Conservation (phyloP, 1,140 invertebrate species). For the Rhopalosiphum padi region DNA sequence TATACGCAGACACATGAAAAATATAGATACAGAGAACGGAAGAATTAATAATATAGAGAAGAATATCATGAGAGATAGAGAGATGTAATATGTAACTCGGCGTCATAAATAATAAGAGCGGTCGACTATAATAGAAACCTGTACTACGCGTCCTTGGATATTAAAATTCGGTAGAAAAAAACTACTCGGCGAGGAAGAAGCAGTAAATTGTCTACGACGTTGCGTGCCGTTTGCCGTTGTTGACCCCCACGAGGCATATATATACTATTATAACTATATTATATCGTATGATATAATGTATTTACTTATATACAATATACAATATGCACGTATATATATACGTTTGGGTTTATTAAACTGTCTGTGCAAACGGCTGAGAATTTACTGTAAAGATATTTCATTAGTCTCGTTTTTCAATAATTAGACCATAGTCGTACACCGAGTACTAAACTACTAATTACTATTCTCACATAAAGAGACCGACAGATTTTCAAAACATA, state of each 20-base stretch:
- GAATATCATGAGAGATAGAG: neutral
- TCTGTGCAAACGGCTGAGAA: neutral
- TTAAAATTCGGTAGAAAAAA: conserved; percentile 46
- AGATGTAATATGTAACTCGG: neutral
- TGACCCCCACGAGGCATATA: conserved; percentile 17
- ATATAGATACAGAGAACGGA: neutral
- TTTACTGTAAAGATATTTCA: neutral
- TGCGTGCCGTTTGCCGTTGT: conserved; percentile 33
- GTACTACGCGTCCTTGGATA: conserved; percentile 51
- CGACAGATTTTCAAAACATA: neutral
- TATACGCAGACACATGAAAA: neutral
- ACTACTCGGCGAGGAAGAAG: conserved; percentile 22
- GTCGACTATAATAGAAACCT: conserved; percentile 48
- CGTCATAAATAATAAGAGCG: conserved; percentile 50
- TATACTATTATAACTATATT: conserved; percentile 4
- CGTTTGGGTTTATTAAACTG: neutral
- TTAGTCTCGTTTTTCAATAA: neutral
- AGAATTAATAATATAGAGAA: neutral
- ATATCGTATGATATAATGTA: neutral
- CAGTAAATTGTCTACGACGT: conserved; percentile 40
- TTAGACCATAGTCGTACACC: neutral
- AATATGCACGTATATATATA: neutral
- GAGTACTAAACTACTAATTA: too few relatives aligned
- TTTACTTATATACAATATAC: neutral
- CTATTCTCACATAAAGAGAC: neutral